Base-by-base conservation (phyloP, 2,797 vertebrate species). In the Anniella stebbinsi region DNA sequence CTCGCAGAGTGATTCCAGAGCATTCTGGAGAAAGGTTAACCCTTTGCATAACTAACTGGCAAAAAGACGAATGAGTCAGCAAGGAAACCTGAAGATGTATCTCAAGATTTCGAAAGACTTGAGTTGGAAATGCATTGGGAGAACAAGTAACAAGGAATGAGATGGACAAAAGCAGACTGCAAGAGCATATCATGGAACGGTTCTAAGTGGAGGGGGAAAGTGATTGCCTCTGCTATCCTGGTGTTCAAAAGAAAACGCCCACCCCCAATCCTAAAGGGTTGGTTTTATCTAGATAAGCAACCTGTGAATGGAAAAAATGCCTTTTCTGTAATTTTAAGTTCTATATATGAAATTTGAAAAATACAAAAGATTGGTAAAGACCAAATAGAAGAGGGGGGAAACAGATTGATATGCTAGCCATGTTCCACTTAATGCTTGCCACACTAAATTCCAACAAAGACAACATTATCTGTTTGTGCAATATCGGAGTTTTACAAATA, bases 11-110 rank as follows among this genome's bases (percentile, higher is more conserved):
- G 86, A 90, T 92, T 89, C 89, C 57, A 80, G 94, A 96, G 81
- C 91, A 85, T 94, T 91, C 90, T 89, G 95, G 96, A 85, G 72
- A 70, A 54, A 87, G 88, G 0, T 91, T 91, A 92, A 90, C 93
- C 90, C 90, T 5, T 90, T 33, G 85, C 88, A 70, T 87, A 91
- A 57, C 51, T 1, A 41, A 21, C n/a, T 80, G 87, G 12, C 21
- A 1, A 41, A 87, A 84, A 67, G 11, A n/a, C 69, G 88, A 87
- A 86, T 51, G 67, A 83, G 87, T 87, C 72, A 76, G 60, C 80
- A 38, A 63, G 63, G 60, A 78, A 41, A 13, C 72, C 73, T 87
- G 86, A 90, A 87, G 60, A 67, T 60, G 60, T 23, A 30, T 30
- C 85, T 51, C 48, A 63, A 76, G 82, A 36, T 21, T 33, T 69